Conservation (phyloP, 2,797 vertebrate genomes). For the Florisuga fusca region DNA sequence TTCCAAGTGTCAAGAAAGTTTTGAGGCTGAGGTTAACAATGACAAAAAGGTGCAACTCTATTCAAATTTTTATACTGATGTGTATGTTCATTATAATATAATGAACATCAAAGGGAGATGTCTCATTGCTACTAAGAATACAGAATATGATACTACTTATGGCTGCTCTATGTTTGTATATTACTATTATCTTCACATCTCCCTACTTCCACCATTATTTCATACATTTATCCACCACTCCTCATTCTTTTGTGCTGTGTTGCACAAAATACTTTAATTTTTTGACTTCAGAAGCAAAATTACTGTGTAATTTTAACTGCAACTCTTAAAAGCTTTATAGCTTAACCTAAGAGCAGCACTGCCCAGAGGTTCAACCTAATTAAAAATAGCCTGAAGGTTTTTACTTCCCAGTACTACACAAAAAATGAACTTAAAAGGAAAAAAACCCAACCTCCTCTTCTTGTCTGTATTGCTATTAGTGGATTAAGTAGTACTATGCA, state of each 20-base stretch:
- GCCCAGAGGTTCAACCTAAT: conserved; percentile 23
- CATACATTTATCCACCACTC: neutral
- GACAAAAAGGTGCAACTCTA: neutral
- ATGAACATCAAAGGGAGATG: neutral
- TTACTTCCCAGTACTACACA: neutral
- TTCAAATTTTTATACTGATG: neutral
- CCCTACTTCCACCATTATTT: neutral
- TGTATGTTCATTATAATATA: neutral
- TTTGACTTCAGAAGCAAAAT: neutral
- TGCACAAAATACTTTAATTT: neutral
- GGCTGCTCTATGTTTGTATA: neutral
- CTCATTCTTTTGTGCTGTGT: neutral
- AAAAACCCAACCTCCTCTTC: neutral
- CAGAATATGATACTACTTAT: neutral
- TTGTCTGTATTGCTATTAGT: neutral
- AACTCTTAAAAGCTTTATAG: neutral
- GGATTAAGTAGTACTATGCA: conserved; percentile 1
- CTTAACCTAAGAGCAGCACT: neutral
- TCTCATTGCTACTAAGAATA: neutral
- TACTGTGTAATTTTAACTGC: neutral
- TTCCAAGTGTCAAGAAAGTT: neutral
- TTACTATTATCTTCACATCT: neutral
- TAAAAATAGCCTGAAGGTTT: conserved; percentile 27
- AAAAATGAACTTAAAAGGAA: conserved; percentile 8
- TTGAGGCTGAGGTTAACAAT: neutral